These are phyloP conservation scores for Oligia latruncula DNA, from an alignment of 2,888 invertebrate genomes.

Conservation along the genomic window DNA sequence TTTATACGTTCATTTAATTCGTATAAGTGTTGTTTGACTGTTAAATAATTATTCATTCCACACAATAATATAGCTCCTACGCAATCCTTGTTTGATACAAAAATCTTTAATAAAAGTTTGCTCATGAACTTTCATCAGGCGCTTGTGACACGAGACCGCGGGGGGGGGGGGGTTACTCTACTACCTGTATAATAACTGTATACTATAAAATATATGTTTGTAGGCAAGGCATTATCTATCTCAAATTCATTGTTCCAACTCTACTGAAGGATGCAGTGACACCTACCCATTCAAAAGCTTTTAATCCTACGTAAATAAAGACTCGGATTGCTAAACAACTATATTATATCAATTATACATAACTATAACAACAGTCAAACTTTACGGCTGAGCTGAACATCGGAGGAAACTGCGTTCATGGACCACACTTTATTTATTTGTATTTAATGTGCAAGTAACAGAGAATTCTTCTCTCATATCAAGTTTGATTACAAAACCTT, in stretches of 20 bases:
- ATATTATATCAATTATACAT: slow-evolving; percentile 68
- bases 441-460: neutral
- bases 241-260: neutral
- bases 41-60: slow-evolving; percentile 56
- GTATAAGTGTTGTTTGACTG: slow-evolving; percentile 71
- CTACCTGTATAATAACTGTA: too few species aligned
- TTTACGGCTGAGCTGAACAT: slow-evolving; percentile 57
- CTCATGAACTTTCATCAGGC: slow-evolving; percentile 60
- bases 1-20: slow-evolving; percentile 56
- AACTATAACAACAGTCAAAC: slow-evolving; percentile 76
- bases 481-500: neutral
- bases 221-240: neutral
- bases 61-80: slow-evolving; percentile 21
- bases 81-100: neutral
- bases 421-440: slow-evolving; percentile 12
- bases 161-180: fast-evolving
- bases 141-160: slow-evolving; percentile 22
- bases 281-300: neutral
- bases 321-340: slow-evolving; percentile 61
- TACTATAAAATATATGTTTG: neutral
- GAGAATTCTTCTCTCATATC: neutral
- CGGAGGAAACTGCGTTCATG: slow-evolving; percentile 27
- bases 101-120: slow-evolving; percentile 40
- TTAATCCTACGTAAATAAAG: slow-evolving; percentile 33
- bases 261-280: neutral